Percentiles rank a stretch among this genome's conserved stretches.
Evolutionary conservation across 2,888 invertebrate genomes (phyloP).

Genomic region (Eilema depressum): DNA sequence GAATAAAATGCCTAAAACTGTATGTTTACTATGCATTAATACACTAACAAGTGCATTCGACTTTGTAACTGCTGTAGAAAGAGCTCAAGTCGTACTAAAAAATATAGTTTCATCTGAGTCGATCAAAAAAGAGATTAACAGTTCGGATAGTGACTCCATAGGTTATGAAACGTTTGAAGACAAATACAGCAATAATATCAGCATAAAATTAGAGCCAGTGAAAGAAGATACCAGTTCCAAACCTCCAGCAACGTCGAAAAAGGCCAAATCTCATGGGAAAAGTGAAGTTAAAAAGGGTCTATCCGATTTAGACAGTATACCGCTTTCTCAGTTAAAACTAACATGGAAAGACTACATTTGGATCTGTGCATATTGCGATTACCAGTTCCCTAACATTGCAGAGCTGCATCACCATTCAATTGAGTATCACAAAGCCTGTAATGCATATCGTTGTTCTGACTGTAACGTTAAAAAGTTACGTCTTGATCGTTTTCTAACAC

Average conservation of each 20-base stretch:
- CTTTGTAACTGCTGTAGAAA: constrained; percentile 65
- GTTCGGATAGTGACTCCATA: constrained; percentile 44
- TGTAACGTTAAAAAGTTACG: constrained; percentile 76
- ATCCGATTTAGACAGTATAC: constrained; percentile 49
- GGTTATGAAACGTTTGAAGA: constrained; percentile 23
- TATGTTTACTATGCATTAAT: constrained; percentile 67
- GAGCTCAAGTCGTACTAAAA: constrained; percentile 61
- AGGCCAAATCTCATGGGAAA: not conserved
- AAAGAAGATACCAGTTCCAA: not conserved
- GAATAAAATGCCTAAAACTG: constrained; percentile 61
- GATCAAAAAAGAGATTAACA: constrained; percentile 57
- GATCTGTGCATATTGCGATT: constrained; percentile 71
- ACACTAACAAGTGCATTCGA: constrained; percentile 65
- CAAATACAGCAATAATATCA: constrained; percentile 31
- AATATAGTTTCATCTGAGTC: constrained; percentile 50
- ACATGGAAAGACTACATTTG: constrained; percentile 73
- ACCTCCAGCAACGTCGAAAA: not conserved
- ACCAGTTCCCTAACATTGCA: constrained; percentile 62
- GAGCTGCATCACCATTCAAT: constrained; percentile 87
- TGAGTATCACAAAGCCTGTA: constrained; percentile 86
- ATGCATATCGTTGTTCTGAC: constrained; percentile 89
- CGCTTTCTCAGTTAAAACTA: constrained; percentile 63
- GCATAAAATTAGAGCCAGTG: constrained; percentile 41
- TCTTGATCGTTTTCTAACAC: constrained; percentile 71
- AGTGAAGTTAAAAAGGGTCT: constrained; percentile 19